phyloP scores from a whole-genome alignment of 2,888 invertebrate species.

The Doris montereyensis region DNA sequence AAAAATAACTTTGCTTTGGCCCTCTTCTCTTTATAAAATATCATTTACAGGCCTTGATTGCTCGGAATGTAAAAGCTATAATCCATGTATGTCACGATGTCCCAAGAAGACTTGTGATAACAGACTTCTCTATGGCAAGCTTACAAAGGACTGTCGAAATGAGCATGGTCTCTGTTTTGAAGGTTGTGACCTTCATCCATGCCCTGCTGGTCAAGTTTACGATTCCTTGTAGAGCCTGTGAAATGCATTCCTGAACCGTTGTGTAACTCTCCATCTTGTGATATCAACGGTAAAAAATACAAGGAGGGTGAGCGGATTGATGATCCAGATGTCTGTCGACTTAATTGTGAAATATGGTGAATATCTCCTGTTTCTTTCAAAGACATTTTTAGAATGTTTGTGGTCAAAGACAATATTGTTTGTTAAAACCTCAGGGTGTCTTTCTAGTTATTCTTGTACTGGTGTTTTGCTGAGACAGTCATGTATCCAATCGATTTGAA shows the following conservation, averaged over 20 bases:
- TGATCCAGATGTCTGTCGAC: conserved; percentile 70
- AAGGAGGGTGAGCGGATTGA: conserved; percentile 85
- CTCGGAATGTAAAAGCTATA: conserved; percentile 86
- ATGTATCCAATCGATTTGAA: too few species aligned
- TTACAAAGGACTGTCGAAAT: conserved; percentile 76
- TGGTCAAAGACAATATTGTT: neutral
- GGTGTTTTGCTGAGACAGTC: too few species aligned
- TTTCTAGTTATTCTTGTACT: too few species aligned
- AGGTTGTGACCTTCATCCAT: conserved; percentile 84
- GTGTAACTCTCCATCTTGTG: conserved; percentile 82
- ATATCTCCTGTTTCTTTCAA: too few species aligned
- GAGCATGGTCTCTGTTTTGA: conserved; percentile 70
- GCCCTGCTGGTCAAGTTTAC: conserved; percentile 83
- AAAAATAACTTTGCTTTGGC: neutral
- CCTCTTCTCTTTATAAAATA: too few species aligned
- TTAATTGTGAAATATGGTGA: conserved; percentile 85
- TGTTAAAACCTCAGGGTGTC: too few species aligned
- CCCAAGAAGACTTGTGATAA: conserved; percentile 89
- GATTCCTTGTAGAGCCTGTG: conserved; percentile 78
- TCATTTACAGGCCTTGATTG: conserved; percentile 87
- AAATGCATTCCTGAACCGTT: conserved; percentile 83
- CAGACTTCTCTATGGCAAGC: conserved; percentile 76
- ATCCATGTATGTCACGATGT: conserved; percentile 87
- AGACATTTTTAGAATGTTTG: too few species aligned
- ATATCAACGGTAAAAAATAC: conserved; percentile 79